Evolutionary conservation across 2,113 vertebrate species (phyloP).

Genomic region (Pavo muticus): DNA sequence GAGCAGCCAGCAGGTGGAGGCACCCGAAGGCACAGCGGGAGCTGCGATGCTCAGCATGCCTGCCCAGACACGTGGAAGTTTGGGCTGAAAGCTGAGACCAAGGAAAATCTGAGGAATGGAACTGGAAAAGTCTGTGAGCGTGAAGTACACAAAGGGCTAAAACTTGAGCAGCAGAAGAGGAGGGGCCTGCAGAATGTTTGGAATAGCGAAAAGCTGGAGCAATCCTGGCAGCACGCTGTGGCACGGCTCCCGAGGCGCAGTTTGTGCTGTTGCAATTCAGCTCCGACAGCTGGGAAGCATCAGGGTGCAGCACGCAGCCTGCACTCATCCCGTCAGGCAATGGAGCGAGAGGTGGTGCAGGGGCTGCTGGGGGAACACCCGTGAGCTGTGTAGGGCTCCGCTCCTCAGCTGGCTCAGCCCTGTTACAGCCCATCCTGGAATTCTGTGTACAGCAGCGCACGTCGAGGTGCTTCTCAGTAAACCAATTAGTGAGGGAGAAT

Average conservation of each 20-base stretch:
- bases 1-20: constrained; percentile 58
- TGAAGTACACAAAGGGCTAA: not conserved
- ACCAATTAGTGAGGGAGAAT: not conserved
- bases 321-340: constrained; percentile 1
- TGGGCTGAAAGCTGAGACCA: constrained; percentile 5
- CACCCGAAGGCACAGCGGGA: not conserved
- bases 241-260: constrained; percentile 27
- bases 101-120: constrained; percentile 59
- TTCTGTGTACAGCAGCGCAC: not conserved
- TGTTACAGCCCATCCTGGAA: not conserved
- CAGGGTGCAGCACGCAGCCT: constrained; percentile 38
- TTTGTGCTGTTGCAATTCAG: constrained; percentile 48
- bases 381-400: not conserved
- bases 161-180: constrained; percentile 28
- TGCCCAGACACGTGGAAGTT: constrained; percentile 6
- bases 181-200: constrained; percentile 53
- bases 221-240: constrained; percentile 36
- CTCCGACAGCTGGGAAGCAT: constrained; percentile 64
- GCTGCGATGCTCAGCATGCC: not conserved
- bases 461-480: constrained; percentile 1
- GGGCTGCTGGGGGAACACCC: not conserved
- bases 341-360: constrained; percentile 12
- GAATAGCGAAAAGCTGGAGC: constrained; percentile 53
- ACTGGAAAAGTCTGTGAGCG: not conserved
- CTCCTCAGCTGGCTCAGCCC: not conserved